Base-by-base conservation (phyloP, 2,797 vertebrate genomes). In the Eleutherodactylus coqui region DNA sequence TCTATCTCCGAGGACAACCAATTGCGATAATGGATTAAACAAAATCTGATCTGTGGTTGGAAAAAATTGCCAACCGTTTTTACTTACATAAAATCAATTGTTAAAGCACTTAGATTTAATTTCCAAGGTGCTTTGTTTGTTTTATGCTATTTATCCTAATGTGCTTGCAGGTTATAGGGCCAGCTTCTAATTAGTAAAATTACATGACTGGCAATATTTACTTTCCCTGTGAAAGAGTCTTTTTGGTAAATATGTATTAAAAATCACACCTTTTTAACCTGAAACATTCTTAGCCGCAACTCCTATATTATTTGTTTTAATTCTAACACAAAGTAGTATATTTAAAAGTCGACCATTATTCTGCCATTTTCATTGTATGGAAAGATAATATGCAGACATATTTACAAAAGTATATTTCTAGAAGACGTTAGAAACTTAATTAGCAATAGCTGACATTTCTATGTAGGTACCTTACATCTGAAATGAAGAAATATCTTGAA, bases 21-120 rank as follows among this genome's bases (percentile, higher is more conserved):
- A 85, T 85, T 79, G 67, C 47, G 51, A 85, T 85, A 85, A 80
- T 80, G 77, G 64, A 80, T 73, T 85, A 73, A 49, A 73, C 27
- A 29, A 64, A 60, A 79, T 79, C 4, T 75, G 78, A 81, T 80
- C 41, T 43, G 72, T 36, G 19, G 51, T 51, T 47, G 29, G n/a
- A 82, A 43, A 70, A 45, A 41, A 34, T 14, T 64, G 36, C 27
- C 43, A 69, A 81, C 78, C 69, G 75, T 29, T 47, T 51, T 41
- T 75, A 62, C 85, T 51, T 81, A n/a, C n/a, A n/a, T n/a, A 67
- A 86, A 67, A 82, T 86, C 70, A 75, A 82, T 86, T 75, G 58
- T 27, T 36, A 60, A 80, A 86, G 38, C 36, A 43, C 70, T 81
- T 47, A 73, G 34, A 49, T 29, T 43, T 47, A n/a, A 73, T 80